Evolutionary conservation across 2,797 vertebrate genomes (phyloP).

Genomic region (Lates japonicus): DNA sequence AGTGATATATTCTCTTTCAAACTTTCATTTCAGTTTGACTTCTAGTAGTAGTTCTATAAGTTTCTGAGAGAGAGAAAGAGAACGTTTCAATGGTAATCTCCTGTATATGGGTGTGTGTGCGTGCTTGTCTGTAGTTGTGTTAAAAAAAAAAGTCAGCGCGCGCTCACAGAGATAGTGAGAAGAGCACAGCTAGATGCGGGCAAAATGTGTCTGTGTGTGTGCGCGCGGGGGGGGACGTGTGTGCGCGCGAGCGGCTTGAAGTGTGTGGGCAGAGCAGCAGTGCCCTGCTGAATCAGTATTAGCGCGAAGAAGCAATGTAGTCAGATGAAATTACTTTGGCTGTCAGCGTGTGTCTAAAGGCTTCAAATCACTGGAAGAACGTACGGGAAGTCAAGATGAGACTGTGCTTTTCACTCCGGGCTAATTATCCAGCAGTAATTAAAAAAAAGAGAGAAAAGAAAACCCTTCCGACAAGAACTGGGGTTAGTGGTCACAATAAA

Average conservation of each 20-base stretch:
- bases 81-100: neutral
- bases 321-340: constrained; percentile 58
- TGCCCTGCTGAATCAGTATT: constrained; percentile 62
- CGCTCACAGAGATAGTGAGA: too few species aligned
- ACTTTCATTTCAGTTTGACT: neutral
- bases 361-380: constrained; percentile 46
- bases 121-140: neutral
- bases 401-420: constrained; percentile 28
- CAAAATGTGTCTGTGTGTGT: neutral
- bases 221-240: rapidly evolving
- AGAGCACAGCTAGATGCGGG: neutral
- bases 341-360: constrained; percentile 59
- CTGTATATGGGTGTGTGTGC: neutral
- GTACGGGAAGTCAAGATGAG: constrained; percentile 26
- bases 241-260: neutral
- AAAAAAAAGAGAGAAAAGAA: constrained; percentile 1
- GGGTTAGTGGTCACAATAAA: constrained; percentile 1
- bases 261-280: constrained; percentile 26
- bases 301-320: constrained; percentile 27
- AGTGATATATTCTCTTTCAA: neutral
- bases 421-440: constrained; percentile 66
- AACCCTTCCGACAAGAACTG: neutral
- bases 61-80: neutral
- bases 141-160: neutral
- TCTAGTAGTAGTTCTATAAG: neutral